phyloP scores from a whole-genome alignment of 1,140 invertebrate species.

The Holotrichia oblita region DNA sequence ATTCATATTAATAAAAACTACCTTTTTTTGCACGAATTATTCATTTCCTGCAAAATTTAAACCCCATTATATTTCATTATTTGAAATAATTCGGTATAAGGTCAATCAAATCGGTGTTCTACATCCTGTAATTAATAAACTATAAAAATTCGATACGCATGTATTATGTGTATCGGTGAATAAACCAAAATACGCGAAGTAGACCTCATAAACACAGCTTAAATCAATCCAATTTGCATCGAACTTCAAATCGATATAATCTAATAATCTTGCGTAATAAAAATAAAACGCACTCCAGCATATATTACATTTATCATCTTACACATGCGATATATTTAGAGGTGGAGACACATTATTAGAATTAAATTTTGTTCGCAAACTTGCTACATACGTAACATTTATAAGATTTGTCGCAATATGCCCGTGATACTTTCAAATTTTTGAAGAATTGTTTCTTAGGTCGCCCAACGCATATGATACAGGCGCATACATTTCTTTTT shows the following conservation, averaged over 20 bases:
- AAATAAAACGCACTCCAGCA: no score
- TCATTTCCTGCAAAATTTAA: neutral
- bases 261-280: no score
- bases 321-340: neutral
- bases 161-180: no score
- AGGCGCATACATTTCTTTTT: neutral
- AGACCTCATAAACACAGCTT: no score
- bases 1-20: neutral
- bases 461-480: neutral
- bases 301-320: neutral
- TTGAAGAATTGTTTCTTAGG: slow-evolving; percentile 17
- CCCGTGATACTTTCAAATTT: slow-evolving; percentile 5
- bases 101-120: neutral
- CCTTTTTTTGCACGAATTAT: neutral
- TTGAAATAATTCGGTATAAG: neutral
- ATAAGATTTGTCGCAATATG: neutral
- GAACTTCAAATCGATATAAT: no score
- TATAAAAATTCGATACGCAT: no score
- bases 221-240: no score
- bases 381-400: neutral
- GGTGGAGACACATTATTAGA: no score
- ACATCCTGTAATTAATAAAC: neutral
- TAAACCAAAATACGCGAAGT: no score
- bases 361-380: neutral
- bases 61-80: slow-evolving; percentile 7